Percentiles rank a stretch among this genome's conserved stretches.
Conservation (phyloP, 2,888 invertebrate species). For the Allygus modestus region DNA sequence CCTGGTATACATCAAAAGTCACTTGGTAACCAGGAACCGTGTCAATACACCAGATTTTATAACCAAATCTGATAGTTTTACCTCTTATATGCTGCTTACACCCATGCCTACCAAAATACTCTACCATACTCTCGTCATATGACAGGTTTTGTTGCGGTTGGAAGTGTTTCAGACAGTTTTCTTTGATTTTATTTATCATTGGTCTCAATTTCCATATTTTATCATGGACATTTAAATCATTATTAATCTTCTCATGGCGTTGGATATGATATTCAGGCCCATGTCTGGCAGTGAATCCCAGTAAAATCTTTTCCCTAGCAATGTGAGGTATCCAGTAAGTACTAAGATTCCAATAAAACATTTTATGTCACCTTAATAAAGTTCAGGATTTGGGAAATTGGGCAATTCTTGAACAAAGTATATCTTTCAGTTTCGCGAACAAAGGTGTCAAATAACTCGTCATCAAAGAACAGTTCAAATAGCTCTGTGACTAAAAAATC, state of each 20-base stretch:
- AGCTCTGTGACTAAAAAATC: conserved; percentile 33
- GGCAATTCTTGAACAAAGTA: conserved; percentile 67
- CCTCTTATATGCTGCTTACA: conserved; percentile 69
- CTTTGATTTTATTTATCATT: conserved; percentile 67
- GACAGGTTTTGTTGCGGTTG: conserved; percentile 67
- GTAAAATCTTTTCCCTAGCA: conserved; percentile 66
- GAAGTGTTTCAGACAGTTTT: conserved; percentile 67
- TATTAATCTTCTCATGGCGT: conserved; percentile 69
- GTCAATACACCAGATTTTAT: conserved; percentile 69
- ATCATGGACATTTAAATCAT: conserved; percentile 67
- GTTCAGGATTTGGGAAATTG: conserved; percentile 66
- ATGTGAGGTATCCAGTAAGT: conserved; percentile 68
- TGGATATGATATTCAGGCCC: conserved; percentile 62
- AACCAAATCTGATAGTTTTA: conserved; percentile 70
- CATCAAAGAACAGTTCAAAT: conserved; percentile 47
- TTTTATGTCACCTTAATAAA: conserved; percentile 60
- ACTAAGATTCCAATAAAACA: conserved; percentile 66
- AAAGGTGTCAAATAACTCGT: conserved; percentile 64
- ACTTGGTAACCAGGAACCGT: conserved; percentile 61
- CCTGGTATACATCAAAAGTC: conserved; percentile 69
- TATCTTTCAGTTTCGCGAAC: conserved; percentile 64
- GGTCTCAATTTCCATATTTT: conserved; percentile 70
- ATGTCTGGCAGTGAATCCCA: conserved; percentile 69
- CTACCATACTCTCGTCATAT: conserved; percentile 69
- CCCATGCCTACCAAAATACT: conserved; percentile 68